Percentiles rank a stretch among this genome's conserved stretches.
Conservation (phyloP, 2,113 vertebrate genomes). For the Noctilio leporinus region DNA sequence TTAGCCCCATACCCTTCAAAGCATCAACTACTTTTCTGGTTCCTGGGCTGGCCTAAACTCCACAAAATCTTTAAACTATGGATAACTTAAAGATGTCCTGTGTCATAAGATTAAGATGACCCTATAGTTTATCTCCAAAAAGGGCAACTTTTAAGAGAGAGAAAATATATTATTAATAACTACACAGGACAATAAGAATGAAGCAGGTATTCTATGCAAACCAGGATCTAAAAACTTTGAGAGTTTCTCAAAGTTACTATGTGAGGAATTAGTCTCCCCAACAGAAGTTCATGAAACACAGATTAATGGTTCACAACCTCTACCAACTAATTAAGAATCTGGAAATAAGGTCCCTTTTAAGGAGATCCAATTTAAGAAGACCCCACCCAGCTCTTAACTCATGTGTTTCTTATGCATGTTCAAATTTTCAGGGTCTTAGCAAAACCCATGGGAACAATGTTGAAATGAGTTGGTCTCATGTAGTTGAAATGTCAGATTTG, state of each 20-base stretch:
- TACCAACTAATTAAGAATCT: neutral
- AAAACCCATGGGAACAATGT: neutral
- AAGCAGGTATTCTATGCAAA: neutral
- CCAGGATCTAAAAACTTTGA: neutral
- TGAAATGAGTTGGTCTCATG: neutral
- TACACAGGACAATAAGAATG: neutral
- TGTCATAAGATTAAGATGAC: neutral
- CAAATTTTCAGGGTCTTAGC: neutral
- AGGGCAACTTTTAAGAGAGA: neutral
- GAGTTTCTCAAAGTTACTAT: slow-evolving; percentile 5
- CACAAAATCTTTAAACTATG: neutral
- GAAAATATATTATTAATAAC: neutral
- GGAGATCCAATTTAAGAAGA: neutral
- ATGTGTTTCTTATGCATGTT: neutral
- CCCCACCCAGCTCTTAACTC: neutral
- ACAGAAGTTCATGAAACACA: neutral
- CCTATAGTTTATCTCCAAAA: neutral
- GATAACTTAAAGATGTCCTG: neutral
- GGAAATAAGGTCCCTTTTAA: neutral
- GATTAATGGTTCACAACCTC: neutral
- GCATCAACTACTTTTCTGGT: neutral
- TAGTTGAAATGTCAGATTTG: slow-evolving; percentile 1
- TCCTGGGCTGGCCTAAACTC: neutral
- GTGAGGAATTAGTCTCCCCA: neutral
- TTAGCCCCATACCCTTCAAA: neutral